These are phyloP conservation scores for Aplysia californica DNA, from an alignment of 1,140 invertebrate genomes.

Conservation along the genomic window DNA sequence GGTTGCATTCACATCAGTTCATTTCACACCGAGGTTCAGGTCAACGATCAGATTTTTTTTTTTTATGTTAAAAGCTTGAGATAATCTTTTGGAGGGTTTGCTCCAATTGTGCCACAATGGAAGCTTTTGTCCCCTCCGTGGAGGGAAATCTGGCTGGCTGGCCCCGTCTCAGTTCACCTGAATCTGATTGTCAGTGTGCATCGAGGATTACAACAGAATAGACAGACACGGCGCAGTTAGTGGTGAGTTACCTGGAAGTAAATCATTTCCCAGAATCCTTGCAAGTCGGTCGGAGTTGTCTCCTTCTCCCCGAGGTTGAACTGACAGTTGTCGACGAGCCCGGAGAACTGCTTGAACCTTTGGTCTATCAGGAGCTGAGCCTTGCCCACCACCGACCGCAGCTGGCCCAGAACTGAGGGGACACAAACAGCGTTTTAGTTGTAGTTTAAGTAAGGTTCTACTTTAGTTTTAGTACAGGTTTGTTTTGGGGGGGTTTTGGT, in stretches of 20 bases:
- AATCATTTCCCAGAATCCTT: slow-evolving; percentile 84
- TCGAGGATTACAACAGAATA: not conserved
- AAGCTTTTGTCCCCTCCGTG: no score
- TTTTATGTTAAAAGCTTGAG: no score
- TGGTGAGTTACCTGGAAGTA: slow-evolving; percentile 72
- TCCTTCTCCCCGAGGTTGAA: slow-evolving; percentile 72
- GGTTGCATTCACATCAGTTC: no score
- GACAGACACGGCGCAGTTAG: not conserved
- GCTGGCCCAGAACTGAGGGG: slow-evolving; percentile 70
- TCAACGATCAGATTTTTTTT: no score
- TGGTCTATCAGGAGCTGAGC: slow-evolving; percentile 76
- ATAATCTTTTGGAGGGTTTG: no score
- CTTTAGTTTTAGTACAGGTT: no score
- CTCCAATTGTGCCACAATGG: no score
- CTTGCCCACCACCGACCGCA: slow-evolving; percentile 77
- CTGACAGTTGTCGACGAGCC: slow-evolving; percentile 76
- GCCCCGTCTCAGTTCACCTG: not conserved
- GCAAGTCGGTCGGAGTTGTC: slow-evolving; percentile 75
- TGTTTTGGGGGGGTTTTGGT: no score
- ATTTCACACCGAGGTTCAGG: no score
- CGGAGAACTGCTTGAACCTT: slow-evolving; percentile 77
- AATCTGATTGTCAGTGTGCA: not conserved
- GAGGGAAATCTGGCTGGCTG: not conserved
- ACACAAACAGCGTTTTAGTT: not conserved
- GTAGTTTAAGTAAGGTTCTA: no score